These are phyloP conservation scores for Baccha elongata DNA, from an alignment of 2,888 invertebrate species.

Conservation along the genomic window DNA sequence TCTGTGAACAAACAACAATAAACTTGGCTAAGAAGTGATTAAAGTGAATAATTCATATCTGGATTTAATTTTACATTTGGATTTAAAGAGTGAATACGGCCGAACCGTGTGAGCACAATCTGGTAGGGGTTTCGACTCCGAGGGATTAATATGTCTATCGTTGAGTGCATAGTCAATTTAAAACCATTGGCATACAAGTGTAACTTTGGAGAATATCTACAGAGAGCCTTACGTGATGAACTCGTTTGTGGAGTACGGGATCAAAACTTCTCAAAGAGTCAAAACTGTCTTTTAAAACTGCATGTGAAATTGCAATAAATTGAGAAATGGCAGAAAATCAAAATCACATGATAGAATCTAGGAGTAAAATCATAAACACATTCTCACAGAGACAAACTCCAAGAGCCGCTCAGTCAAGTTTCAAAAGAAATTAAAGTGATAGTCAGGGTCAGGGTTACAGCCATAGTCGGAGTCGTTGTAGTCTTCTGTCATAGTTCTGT, in stretches of 20 bases:
- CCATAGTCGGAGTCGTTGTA: background rate
- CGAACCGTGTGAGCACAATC: too few relatives aligned
- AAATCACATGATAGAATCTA: slow-evolving; percentile 11
- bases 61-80: too few relatives aligned
- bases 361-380: slow-evolving; percentile 14
- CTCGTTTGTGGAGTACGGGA: slow-evolving; percentile 9
- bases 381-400: slow-evolving; percentile 8
- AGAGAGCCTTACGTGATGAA: slow-evolving; percentile 25
- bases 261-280: background rate
- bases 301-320: slow-evolving; percentile 24
- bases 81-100: too few relatives aligned
- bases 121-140: too few relatives aligned
- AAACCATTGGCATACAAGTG: slow-evolving; percentile 28
- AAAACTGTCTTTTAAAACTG: too few relatives aligned
- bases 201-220: slow-evolving; percentile 20
- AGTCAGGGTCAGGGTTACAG: too few relatives aligned
- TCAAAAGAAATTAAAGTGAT: slow-evolving; percentile 6
- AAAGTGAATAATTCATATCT: too few relatives aligned
- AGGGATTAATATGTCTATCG: slow-evolving; percentile 11
- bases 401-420: slow-evolving; percentile 1
- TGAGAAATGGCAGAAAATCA: slow-evolving; percentile 22
- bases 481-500: slow-evolving; percentile 9
- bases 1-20: too few relatives aligned
- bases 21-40: too few relatives aligned
- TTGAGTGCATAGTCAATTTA: slow-evolving; percentile 22